Percentiles rank a stretch among this genome's conserved stretches.
Evolutionary conservation across 1,140 invertebrate species (phyloP).

Genomic region (Brachionus plicatilis): DNA sequence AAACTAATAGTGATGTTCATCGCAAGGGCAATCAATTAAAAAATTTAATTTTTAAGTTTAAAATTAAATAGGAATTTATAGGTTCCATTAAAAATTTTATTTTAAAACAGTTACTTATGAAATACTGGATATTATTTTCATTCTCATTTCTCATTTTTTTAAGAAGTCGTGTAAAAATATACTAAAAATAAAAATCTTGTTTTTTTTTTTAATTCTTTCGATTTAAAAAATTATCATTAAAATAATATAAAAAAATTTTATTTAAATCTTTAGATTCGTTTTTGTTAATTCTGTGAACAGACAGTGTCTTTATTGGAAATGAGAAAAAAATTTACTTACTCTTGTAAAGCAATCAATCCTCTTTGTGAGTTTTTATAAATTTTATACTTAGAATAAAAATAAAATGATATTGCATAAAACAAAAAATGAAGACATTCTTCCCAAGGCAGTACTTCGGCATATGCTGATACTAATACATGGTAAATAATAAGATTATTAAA

Average conservation of each 20-base stretch:
- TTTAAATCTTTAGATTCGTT: neutral
- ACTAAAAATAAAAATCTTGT: too few species aligned
- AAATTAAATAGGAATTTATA: too few species aligned
- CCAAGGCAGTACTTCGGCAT: conserved; percentile 32
- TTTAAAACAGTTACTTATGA: too few species aligned
- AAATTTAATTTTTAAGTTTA: too few species aligned
- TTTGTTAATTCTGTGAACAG: neutral
- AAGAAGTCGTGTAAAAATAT: too few species aligned
- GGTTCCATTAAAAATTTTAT: too few species aligned
- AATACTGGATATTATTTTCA: too few species aligned
- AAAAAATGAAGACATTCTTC: conserved; percentile 9
- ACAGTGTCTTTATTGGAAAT: neutral
- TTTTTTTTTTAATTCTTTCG: too few species aligned
- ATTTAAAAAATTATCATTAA: too few species aligned
- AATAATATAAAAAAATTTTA: neutral
- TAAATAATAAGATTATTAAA: neutral
- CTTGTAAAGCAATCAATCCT: neutral
- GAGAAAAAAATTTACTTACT: neutral
- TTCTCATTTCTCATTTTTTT: too few species aligned
- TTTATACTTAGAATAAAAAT: neutral
- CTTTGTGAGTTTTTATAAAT: neutral
- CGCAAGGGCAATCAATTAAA: too few species aligned
- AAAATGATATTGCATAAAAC: conserved; percentile 3
- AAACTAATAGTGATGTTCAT: too few species aligned
- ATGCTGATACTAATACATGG: neutral